phyloP scores from a whole-genome alignment of 92 coral and sea anemone species.

The Zoanthus sansibaricus region DNA sequence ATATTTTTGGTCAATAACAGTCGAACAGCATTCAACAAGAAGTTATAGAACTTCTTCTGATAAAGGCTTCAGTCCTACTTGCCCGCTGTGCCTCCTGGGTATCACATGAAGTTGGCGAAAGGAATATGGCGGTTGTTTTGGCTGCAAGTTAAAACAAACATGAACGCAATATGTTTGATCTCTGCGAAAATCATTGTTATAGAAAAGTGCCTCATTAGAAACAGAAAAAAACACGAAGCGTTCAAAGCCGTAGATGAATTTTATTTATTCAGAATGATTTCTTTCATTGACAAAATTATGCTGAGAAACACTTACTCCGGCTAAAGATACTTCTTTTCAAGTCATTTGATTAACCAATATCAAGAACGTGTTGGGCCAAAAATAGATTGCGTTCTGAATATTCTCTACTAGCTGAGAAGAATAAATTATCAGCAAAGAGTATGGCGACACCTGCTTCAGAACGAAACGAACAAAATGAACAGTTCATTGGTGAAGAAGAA shows the following conservation, averaged over 20 bases:
- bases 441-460: conserved; percentile 65
- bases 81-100: conserved; percentile 45
- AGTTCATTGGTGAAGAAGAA: conserved; percentile 56
- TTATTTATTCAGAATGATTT: not conserved
- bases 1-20: too few species aligned
- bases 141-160: conserved; percentile 38
- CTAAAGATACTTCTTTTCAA: not conserved
- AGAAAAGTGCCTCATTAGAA: not conserved
- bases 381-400: not conserved
- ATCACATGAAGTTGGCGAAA: not conserved
- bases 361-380: conserved; percentile 15
- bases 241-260: not conserved
- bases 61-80: not conserved
- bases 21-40: too few species aligned
- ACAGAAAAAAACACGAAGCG: not conserved
- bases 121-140: conserved; percentile 47
- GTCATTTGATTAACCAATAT: conserved; percentile 10
- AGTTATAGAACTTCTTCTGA: too few species aligned
- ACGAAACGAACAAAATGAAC: conserved; percentile 56
- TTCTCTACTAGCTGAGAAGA: not conserved
- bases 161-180: conserved; percentile 22
- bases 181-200: not conserved
- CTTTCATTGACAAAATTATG: not conserved
- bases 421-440: not conserved
- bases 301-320: not conserved